These are phyloP conservation scores for Sparidentex hasta DNA, from an alignment of 2,797 vertebrate genomes.

Conservation along the genomic window DNA sequence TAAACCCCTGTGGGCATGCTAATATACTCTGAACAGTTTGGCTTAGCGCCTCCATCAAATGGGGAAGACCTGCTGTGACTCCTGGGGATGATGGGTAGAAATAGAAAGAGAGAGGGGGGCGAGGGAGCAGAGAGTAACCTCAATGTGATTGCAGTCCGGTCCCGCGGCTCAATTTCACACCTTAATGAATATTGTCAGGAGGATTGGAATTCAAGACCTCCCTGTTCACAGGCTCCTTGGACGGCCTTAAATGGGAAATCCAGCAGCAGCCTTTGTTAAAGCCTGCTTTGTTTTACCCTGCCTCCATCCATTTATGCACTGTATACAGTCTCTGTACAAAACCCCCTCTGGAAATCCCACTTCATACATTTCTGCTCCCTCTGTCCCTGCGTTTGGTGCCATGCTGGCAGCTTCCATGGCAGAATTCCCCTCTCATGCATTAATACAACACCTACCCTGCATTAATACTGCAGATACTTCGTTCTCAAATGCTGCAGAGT, in stretches of 20 bases:
- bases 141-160: conserved; percentile 36
- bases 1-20: conserved; percentile 31
- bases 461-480: not conserved
- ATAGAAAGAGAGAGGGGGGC: not conserved
- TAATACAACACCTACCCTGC: conserved; percentile 25
- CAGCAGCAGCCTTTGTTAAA: not conserved
- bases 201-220: conserved; percentile 32
- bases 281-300: not conserved
- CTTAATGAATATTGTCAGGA: conserved; percentile 54
- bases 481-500: conserved; percentile 4
- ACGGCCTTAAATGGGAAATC: not conserved
- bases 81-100: conserved; percentile 23
- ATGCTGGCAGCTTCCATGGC: not conserved
- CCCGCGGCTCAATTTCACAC: conserved; percentile 60
- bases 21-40: conserved; percentile 33
- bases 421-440: conserved; percentile 2
- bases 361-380: conserved; percentile 25
- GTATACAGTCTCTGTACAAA: not conserved
- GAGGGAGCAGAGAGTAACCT: conserved; percentile 21
- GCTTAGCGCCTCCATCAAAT: conserved; percentile 21
- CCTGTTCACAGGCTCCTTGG: conserved; percentile 4
- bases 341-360: conserved; percentile 11
- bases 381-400: not conserved
- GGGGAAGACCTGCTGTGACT: conserved; percentile 39
- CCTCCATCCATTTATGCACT: conserved; percentile 2